phyloP scores from a whole-genome alignment of 2,888 invertebrate species.

The Nebria salina region DNA sequence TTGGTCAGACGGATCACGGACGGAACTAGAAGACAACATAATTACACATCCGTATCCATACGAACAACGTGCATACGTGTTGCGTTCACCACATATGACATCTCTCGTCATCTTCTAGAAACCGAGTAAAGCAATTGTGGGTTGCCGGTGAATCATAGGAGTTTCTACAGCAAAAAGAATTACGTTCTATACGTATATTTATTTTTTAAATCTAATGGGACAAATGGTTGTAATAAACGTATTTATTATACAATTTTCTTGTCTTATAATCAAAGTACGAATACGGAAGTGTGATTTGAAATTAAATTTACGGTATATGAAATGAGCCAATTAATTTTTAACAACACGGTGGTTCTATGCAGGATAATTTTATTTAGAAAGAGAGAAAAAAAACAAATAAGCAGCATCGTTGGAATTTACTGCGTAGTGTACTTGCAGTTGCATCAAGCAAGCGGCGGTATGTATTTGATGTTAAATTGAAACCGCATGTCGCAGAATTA shows the following conservation, averaged over 20 bases:
- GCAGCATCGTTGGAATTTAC: constrained; percentile 13
- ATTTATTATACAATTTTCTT: too few species aligned
- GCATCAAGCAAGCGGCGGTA: constrained; percentile 15
- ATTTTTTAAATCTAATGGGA: too few species aligned
- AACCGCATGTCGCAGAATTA: constrained; percentile 42
- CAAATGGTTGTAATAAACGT: too few species aligned
- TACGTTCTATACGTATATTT: too few species aligned
- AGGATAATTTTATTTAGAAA: not conserved
- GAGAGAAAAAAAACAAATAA: not conserved
- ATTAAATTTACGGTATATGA: not conserved
- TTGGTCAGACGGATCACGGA: constrained; percentile 38
- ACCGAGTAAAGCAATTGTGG: not conserved
- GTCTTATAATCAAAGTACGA: not conserved
- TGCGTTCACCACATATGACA: not conserved
- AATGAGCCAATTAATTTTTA: not conserved
- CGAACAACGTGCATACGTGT: constrained; percentile 30
- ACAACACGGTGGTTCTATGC: not conserved
- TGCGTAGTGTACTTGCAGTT: constrained; percentile 7
- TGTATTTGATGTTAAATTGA: constrained; percentile 42
- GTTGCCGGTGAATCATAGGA: not conserved
- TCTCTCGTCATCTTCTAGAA: not conserved
- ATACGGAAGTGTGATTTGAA: not conserved
- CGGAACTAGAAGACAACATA: constrained; percentile 39
- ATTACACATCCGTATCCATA: constrained; percentile 19
- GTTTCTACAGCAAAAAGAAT: too few species aligned